Evolutionary conservation across 2,797 vertebrate genomes (phyloP).

Genomic region (Pipistrellus pygmaeus): DNA sequence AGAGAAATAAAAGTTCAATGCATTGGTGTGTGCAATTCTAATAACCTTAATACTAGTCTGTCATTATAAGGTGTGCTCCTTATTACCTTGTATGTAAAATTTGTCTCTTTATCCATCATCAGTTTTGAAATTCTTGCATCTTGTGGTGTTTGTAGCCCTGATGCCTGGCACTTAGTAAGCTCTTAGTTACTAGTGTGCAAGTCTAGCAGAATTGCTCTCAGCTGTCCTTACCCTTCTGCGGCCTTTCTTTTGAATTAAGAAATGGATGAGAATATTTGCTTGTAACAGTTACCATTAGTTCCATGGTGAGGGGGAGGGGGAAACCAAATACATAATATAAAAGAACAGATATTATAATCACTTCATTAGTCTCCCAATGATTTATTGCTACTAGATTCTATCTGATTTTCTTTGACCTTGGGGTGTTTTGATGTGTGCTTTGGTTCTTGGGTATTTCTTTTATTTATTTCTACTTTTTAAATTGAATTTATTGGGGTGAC

Average conservation of each 20-base stretch:
- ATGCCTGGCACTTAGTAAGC: background rate
- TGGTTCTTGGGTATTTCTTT: constrained; percentile 12
- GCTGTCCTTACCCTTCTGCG: background rate
- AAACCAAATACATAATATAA: background rate
- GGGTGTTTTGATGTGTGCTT: background rate
- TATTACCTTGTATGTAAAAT: background rate
- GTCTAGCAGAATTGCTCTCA: background rate
- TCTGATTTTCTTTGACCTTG: background rate
- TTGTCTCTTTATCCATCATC: background rate
- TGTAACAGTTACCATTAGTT: background rate
- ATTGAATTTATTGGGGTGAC: background rate
- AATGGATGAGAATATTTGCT: background rate
- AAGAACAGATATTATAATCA: background rate
- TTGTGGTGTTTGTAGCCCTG: background rate
- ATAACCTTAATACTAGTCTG: background rate
- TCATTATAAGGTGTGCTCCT: background rate
- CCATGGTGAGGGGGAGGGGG: too few species aligned
- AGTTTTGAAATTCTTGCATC: background rate
- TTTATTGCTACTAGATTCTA: background rate
- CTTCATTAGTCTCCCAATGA: background rate
- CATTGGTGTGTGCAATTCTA: background rate
- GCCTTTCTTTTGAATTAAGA: constrained; percentile 45
- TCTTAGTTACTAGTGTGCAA: background rate
- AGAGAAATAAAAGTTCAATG: background rate
- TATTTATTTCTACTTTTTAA: background rate